Conservation (phyloP, 2,113 vertebrate species). For the Myanophis thanlyinensis region DNA sequence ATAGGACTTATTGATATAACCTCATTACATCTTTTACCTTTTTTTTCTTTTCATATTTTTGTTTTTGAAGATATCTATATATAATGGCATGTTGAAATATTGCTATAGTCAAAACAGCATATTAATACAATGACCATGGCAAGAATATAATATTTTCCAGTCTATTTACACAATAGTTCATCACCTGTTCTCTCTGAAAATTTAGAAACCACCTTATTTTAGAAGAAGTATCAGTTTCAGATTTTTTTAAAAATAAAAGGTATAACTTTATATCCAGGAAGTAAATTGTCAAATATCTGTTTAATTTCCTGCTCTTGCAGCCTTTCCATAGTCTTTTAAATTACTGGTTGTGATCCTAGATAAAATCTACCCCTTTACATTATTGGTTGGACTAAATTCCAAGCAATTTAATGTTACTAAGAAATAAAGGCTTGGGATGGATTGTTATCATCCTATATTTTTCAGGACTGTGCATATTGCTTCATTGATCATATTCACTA, state of each 20-base stretch:
- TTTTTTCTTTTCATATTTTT: neutral
- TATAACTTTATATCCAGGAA: neutral
- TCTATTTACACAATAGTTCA: neutral
- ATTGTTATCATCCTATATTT: neutral
- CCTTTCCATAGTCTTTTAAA: neutral
- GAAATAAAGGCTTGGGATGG: neutral
- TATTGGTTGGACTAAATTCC: neutral
- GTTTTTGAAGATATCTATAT: neutral
- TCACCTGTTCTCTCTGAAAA: neutral
- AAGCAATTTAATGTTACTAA: neutral
- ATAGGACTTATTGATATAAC: neutral
- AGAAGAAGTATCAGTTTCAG: neutral
- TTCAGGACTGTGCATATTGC: neutral
- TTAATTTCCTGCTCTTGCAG: neutral
- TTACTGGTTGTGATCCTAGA: neutral
- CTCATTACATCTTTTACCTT: neutral
- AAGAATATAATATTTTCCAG: neutral
- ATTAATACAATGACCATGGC: neutral
- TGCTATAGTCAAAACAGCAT: neutral
- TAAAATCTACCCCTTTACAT: neutral
- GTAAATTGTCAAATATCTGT: neutral
- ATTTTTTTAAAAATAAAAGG: neutral
- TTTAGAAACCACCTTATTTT: neutral
- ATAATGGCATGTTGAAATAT: neutral
- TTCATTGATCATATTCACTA: neutral